Evolutionary conservation across 2,113 vertebrate species (phyloP), one percentile per base, ranked within the genome.

Genomic region (Gambusia holbrooki): DNA sequence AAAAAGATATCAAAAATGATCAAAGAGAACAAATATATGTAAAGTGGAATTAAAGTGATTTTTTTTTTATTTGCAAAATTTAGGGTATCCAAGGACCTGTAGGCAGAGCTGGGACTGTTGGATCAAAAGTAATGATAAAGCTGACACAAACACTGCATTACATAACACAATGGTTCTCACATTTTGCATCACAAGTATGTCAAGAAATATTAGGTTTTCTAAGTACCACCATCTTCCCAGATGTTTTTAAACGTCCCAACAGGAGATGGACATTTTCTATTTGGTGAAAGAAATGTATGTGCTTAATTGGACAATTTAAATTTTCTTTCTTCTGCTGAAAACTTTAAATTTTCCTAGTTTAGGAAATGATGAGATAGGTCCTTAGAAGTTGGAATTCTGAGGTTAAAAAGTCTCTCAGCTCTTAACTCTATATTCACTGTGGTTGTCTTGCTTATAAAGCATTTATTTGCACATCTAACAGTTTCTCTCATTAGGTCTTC

Each of bases 21-120:
- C 8, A 40, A 75, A 32, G 64, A 76, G 60, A 45, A 71, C 19
- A 72, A 76, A 67, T 10, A 48, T 68, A 76, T 35, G 0, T 64
- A 74, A 58, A 28, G 35, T 8, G 37, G 1, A 12, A 29, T 2
- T 3, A 2, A 27, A 22, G 17, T 12, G 4, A 28, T 1, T n/a
- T 61, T 71, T 79, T 35, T 85, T 14, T 69, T 6, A 64, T 30
- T 64, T 83, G 12, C 77, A 19, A 70, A 83, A 84, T 71, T 32
- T 74, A 95, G 95, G 95, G 95, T 7, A 48, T 91, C 78, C 84
- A 54, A 82, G 95, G 95, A 48, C 73, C 51, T 70, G 69, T 62
- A 40, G 95, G 95, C 58, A 81, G 61, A 85, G 73, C n/a, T 74
- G 95, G 95, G 33, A 81, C 86, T 35, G 1, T 89, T 4, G 94